Percentiles rank a stretch among this genome's conserved stretches.
Conservation (phyloP, 2,797 vertebrate genomes). For the Paratrypauchen microcephalus region DNA sequence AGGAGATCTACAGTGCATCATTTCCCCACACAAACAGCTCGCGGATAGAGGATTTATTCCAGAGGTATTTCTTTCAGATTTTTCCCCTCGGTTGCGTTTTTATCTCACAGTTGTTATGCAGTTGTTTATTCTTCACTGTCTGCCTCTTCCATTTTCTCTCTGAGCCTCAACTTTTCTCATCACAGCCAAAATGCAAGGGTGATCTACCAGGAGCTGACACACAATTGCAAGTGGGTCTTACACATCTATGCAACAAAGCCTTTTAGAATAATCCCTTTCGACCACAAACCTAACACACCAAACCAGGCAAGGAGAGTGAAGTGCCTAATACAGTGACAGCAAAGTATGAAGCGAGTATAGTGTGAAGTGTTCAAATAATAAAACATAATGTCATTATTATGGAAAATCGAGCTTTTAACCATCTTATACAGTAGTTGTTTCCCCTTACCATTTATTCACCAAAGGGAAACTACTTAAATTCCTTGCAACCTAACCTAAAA, state of each 20-base stretch:
- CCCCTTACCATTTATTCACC: too few relatives aligned
- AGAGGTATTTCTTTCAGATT: slow-evolving; percentile 34
- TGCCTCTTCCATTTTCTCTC: slow-evolving; percentile 7
- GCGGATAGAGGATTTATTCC: slow-evolving; percentile 45
- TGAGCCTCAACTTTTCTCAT: slow-evolving; percentile 20
- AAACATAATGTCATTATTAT: too few relatives aligned
- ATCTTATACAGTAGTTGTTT: too few relatives aligned
- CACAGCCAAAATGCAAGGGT: slow-evolving; percentile 2
- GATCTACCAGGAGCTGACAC: slow-evolving; percentile 21
- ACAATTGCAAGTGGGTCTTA: slow-evolving; percentile 2
- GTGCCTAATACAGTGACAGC: background rate
- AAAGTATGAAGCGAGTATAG: background rate
- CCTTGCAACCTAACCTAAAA: background rate
- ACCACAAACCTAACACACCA: background rate
- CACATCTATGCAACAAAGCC: background rate
- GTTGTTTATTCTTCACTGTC: slow-evolving; percentile 14
- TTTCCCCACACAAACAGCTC: slow-evolving; percentile 41
- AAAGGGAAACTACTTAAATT: too few relatives aligned
- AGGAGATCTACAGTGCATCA: slow-evolving; percentile 45
- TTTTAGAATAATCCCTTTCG: background rate
- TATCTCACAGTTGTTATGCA: slow-evolving; percentile 22
- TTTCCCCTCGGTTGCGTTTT: slow-evolving; percentile 24
- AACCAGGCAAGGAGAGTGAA: background rate
- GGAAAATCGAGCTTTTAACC: too few relatives aligned
- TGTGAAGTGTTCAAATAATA: too few relatives aligned